Evolutionary conservation across 2,797 vertebrate species (phyloP).

Genomic region (Tenualosa thibaudeaui): DNA sequence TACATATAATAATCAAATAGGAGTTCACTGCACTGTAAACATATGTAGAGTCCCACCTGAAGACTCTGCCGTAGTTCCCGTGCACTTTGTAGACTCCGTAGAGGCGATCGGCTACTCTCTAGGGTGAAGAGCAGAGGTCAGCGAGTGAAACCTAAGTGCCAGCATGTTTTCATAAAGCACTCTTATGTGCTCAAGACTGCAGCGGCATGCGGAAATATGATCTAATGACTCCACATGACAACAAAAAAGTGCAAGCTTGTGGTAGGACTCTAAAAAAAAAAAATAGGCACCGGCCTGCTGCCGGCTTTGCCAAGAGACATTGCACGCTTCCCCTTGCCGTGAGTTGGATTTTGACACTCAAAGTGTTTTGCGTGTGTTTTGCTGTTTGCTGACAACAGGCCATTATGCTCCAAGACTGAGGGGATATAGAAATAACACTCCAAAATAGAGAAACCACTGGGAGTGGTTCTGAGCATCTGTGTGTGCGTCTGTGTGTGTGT

Average conservation of each 20-base stretch:
- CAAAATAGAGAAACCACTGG: conserved; percentile 6
- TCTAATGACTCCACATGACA: conserved; percentile 15
- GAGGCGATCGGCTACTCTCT: conserved; percentile 93
- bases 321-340: neutral
- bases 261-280: neutral
- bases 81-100: conserved; percentile 98
- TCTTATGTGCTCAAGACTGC: neutral
- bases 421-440: neutral
- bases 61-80: conserved; percentile 95
- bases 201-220: neutral
- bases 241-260: conserved; percentile 21
- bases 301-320: neutral
- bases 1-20: no score
- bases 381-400: conserved; percentile 6
- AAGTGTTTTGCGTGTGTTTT: conserved; percentile 9
- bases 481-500: conserved; percentile 4
- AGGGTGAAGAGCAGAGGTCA: conserved; percentile 46
- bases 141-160: conserved; percentile 19
- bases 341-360: neutral
- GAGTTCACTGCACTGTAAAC: neutral
- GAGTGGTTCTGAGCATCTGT: neutral
- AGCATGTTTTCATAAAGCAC: conserved; percentile 13
- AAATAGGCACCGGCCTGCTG: neutral
- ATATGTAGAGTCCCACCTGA: conserved; percentile 79
- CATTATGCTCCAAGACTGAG: neutral